These are phyloP conservation scores for Chironomus striatipennis DNA, from an alignment of 1,140 invertebrate species.

Conservation along the genomic window DNA sequence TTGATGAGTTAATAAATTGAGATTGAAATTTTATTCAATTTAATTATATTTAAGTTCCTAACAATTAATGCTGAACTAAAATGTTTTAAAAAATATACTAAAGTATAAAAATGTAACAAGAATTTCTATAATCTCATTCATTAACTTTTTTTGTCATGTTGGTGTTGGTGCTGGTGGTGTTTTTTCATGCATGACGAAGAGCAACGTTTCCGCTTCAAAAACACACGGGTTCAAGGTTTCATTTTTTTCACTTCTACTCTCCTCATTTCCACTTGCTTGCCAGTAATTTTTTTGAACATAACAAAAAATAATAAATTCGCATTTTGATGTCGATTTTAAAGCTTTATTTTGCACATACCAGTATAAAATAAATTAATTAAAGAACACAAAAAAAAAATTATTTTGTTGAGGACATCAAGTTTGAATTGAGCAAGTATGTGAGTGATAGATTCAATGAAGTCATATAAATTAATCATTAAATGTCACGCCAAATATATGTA, in stretches of 20 bases:
- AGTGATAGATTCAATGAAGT: not conserved
- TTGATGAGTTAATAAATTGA: not conserved
- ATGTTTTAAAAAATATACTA: not conserved
- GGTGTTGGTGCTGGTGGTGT: not conserved
- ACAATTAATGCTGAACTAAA: too few relatives aligned
- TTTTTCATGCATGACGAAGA: constrained; percentile 16
- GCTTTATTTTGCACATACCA: not conserved
- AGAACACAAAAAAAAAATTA: not conserved
- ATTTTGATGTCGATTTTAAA: not conserved
- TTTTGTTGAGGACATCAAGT: not conserved
- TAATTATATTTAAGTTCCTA: too few relatives aligned
- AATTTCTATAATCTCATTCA: not conserved
- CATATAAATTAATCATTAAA: constrained; percentile 6
- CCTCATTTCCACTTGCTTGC: not conserved
- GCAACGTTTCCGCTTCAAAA: constrained; percentile 19
- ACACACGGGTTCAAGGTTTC: constrained; percentile 15
- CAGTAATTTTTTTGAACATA: not conserved
- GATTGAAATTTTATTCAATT: not conserved
- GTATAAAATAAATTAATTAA: not conserved
- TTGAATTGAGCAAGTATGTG: not conserved
- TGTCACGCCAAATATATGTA: not conserved
- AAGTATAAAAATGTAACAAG: not conserved
- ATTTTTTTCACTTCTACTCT: not conserved
- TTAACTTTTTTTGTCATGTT: not conserved
- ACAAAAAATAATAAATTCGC: not conserved